Percentiles rank a stretch among this genome's conserved stretches.
Conservation (phyloP, 2,888 invertebrate species). For the Rhagophthalmus giganteus region DNA sequence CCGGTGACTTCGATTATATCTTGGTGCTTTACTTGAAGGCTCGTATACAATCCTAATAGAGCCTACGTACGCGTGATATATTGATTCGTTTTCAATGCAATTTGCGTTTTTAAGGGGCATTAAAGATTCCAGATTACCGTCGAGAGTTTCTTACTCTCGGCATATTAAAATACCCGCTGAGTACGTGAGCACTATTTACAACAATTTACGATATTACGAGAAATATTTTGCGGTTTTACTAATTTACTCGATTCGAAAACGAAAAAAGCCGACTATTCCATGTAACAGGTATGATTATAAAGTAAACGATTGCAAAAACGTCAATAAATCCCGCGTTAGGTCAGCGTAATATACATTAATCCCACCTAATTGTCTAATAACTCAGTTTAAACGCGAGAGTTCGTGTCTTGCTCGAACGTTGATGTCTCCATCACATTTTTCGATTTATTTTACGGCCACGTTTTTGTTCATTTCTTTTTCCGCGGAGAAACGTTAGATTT, state of each 20-base stretch:
- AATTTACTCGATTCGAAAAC: conserved; percentile 16
- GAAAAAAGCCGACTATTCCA: conserved; percentile 20
- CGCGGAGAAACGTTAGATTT: conserved; percentile 1
- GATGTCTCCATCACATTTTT: conserved; percentile 49
- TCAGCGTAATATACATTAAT: conserved; percentile 51
- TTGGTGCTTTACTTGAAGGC: conserved; percentile 43
- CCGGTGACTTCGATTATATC: conserved; percentile 34
- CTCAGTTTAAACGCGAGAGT: conserved; percentile 46
- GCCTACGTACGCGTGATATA: too few species aligned
- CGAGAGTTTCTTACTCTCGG: conserved; percentile 3
- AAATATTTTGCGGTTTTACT: conserved; percentile 24
- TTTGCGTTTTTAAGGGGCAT: background rate
- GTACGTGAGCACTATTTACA: conserved; percentile 19
- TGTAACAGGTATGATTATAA: conserved; percentile 32
- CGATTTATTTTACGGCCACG: conserved; percentile 23
- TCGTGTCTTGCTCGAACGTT: conserved; percentile 47
- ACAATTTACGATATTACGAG: conserved; percentile 16
- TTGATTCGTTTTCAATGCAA: background rate
- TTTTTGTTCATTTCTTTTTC: conserved; percentile 3
- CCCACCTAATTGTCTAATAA: conserved; percentile 51
- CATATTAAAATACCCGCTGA: conserved; percentile 19
- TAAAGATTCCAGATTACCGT: too few species aligned
- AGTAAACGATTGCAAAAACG: conserved; percentile 28
- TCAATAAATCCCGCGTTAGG: conserved; percentile 46
- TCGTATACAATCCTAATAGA: conserved; percentile 43